Base-by-base conservation (phyloP, 2,113 vertebrate species). In the Noturus placidus region DNA sequence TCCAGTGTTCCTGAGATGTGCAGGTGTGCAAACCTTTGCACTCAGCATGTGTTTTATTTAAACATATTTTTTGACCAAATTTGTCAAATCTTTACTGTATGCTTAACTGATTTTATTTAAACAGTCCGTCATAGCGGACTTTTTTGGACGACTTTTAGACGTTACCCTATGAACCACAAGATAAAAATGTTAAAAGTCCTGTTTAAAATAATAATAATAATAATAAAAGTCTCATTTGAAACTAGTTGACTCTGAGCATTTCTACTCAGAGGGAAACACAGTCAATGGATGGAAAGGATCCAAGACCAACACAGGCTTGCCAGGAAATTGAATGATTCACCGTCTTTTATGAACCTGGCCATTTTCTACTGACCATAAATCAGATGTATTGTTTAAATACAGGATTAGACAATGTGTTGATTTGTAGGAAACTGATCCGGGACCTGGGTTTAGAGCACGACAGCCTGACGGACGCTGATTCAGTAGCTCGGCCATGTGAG, bases 381-480 rank as follows among this genome's bases (percentile, higher is more conserved):
- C 69, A 76, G 54, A n/a, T n/a, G 27, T 52, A 3, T 59, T 33
- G 27, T 65, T 78, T 52, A 38, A 80, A 38, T 13, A 25, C 46
- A n/a, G 46, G 17, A 35, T 17, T 9, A 57, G 1, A 85, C 69
- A 67, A 20, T 56, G 57, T 15, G 1, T 25, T n/a, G 1, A 15
- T 67, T 83, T 67, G 33, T 17, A 13, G 72, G 14, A 30, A 69
- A 30, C 81, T 54, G 82, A 63, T 57, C 87, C 72, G 14, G 72
- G 72, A 79, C 42, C 87, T 30, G 69, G 1, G 35, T 35, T 63
- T 50, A 8, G 27, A 30, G 15, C 11, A 8, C 5, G 61, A 65
- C 76, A 35, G 19, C 20, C n/a, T 63, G 56, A 42, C 5, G 20
- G 42, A 27, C 14, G 17, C 86, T 87, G 86, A 87, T 87, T 82